These are phyloP conservation scores for Sardina pilchardus DNA, from an alignment of 2,113 vertebrate species.

Conservation along the genomic window DNA sequence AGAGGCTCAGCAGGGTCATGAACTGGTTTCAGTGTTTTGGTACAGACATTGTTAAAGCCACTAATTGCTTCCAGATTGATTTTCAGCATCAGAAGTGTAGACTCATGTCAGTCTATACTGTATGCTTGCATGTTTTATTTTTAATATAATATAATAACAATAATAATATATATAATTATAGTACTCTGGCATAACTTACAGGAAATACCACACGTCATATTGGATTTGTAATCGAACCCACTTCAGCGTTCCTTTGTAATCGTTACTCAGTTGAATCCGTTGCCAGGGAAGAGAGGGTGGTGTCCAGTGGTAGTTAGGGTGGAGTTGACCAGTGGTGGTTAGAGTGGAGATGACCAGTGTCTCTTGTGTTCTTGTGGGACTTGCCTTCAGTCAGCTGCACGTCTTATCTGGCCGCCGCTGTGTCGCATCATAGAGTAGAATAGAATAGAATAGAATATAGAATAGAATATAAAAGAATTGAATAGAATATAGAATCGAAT, in stretches of 20 bases:
- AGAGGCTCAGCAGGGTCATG: too few relatives aligned
- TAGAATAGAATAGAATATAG: too few relatives aligned
- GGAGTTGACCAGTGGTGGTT: too few relatives aligned
- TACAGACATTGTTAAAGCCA: not conserved
- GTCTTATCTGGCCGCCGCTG: not conserved
- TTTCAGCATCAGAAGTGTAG: not conserved
- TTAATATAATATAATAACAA: not conserved
- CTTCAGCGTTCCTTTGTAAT: not conserved
- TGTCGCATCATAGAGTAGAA: too few relatives aligned
- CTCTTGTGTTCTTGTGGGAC: not conserved
- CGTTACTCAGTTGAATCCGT: not conserved
- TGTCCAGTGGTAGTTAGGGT: not conserved
- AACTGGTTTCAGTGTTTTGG: not conserved
- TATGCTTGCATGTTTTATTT: not conserved
- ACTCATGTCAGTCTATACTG: not conserved
- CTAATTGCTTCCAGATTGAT: not conserved
- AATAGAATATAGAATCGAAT: too few relatives aligned
- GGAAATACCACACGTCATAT: not conserved
- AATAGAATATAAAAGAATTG: too few relatives aligned
- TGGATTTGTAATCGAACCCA: not conserved
- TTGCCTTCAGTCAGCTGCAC: not conserved
- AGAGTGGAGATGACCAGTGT: not conserved
- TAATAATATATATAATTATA: not conserved
- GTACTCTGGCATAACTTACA: not conserved
- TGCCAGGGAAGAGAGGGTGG: not conserved